These are phyloP conservation scores for Poliocrania exsul DNA, from an alignment of 2,797 vertebrate genomes.

Conservation along the genomic window DNA sequence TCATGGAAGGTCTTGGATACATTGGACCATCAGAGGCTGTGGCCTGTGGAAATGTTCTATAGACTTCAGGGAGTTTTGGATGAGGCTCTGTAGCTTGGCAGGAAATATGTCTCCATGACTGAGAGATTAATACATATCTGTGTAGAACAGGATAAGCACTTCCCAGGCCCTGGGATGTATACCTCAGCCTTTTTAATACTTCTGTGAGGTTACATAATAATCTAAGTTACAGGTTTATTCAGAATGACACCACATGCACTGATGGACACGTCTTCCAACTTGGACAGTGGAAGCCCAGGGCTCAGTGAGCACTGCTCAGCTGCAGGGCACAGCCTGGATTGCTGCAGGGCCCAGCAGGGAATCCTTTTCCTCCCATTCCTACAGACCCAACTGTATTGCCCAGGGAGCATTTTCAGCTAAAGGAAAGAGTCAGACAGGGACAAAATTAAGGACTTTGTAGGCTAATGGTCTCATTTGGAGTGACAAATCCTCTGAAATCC, in stretches of 20 bases:
- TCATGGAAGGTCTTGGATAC: not conserved
- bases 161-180: not conserved
- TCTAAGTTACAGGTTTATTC: not conserved
- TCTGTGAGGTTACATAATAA: not conserved
- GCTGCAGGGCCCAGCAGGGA: not conserved
- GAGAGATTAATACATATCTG: not conserved
- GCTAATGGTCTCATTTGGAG: conserved; percentile 14
- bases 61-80: not conserved
- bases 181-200: not conserved
- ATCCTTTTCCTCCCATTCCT: not conserved
- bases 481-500: conserved; percentile 50
- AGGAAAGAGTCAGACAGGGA: not conserved
- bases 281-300: not conserved
- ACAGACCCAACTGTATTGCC: not conserved
- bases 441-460: not conserved
- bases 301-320: not conserved
- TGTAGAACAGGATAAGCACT: not conserved
- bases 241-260: not conserved
- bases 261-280: not conserved
- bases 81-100: not conserved
- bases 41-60: not conserved
- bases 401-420: not conserved
- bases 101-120: not conserved
- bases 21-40: not conserved
- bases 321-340: not conserved